Percentiles rank a stretch among this genome's conserved stretches.
Evolutionary conservation across 2,113 vertebrate genomes (phyloP).

Genomic region (Apeltes quadracus): DNA sequence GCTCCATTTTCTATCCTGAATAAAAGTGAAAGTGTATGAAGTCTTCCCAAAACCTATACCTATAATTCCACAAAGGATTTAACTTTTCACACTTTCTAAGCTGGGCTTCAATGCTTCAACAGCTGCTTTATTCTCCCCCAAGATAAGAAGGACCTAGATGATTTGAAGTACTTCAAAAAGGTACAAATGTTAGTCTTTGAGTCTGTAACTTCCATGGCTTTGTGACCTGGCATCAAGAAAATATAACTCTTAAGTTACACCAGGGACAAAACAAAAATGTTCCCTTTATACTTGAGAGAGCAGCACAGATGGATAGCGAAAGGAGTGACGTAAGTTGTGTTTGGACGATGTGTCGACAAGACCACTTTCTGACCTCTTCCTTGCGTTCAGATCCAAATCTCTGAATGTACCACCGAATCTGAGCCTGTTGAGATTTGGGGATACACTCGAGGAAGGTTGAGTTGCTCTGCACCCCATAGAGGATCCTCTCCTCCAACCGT

Average conservation of each 20-base stretch:
- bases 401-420: constrained; percentile 92
- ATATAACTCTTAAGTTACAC: background rate
- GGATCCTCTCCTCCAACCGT: constrained; percentile 88
- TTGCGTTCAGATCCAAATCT: constrained; percentile 86
- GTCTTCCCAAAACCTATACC: background rate
- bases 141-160: constrained; percentile 16
- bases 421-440: constrained; percentile 95
- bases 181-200: constrained; percentile 6
- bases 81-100: background rate
- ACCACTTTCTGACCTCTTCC: constrained; percentile 87
- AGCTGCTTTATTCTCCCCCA: constrained; percentile 3
- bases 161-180: constrained; percentile 46
- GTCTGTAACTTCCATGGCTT: background rate
- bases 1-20: background rate
- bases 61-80: constrained; percentile 5
- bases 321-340: background rate
- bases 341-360: background rate
- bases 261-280: constrained; percentile 4
- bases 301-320: background rate
- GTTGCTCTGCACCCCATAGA: constrained; percentile 96
- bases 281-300: background rate
- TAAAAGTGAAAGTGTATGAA: background rate
- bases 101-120: background rate
- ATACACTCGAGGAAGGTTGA: constrained; percentile 97
- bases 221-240: constrained; percentile 24